These are phyloP conservation scores for Motacilla tschutschensis DNA, from an alignment of 2,113 vertebrate genomes.

Conservation along the genomic window DNA sequence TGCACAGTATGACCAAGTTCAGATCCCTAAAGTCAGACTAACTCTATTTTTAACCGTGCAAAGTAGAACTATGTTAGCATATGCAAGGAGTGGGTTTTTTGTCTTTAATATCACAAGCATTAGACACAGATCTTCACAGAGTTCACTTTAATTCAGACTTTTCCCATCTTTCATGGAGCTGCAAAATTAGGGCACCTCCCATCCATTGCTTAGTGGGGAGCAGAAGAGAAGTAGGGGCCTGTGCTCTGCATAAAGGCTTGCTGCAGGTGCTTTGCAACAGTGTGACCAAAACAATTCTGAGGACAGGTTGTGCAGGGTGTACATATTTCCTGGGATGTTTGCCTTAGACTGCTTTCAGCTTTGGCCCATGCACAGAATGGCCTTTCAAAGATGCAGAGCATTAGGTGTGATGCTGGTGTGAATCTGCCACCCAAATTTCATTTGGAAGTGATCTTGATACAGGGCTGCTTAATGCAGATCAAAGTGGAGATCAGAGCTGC, in stretches of 20 bases:
- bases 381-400: accelerated
- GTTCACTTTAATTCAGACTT: constrained; percentile 7
- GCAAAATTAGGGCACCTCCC: constrained; percentile 8
- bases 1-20: background rate
- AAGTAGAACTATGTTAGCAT: constrained; percentile 2
- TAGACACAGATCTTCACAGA: constrained; percentile 9
- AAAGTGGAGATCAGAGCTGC: background rate
- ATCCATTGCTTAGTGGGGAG: background rate
- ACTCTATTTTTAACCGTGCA: constrained; percentile 3
- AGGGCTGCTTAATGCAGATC: background rate
- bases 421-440: background rate
- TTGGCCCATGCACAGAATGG: background rate
- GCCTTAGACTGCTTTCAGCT: background rate
- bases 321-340: background rate
- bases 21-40: background rate
- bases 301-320: background rate
- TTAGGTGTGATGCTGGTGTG: background rate
- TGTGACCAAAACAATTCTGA: background rate
- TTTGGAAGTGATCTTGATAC: background rate
- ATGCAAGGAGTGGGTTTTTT: background rate
- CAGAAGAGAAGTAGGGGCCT: background rate
- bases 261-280: background rate
- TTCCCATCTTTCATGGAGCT: constrained; percentile 14
- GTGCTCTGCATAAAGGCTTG: background rate
- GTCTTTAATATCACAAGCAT: constrained; percentile 1